A percentile compares a stretch with the other conserved stretches of the same genome.
Conservation (phyloP, 2,888 invertebrate genomes). For the Therioaphis trifolii region DNA sequence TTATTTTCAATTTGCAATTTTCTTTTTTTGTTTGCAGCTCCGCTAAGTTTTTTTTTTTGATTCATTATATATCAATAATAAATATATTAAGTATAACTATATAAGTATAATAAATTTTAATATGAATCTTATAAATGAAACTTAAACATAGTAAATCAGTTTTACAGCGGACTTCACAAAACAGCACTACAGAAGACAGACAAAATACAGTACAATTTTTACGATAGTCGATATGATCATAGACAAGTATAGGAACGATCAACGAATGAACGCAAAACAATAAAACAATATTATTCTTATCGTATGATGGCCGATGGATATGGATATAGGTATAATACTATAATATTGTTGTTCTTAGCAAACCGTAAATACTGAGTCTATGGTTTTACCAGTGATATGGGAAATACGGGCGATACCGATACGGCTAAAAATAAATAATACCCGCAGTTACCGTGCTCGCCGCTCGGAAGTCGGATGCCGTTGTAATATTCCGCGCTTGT, state of each 20-base stretch:
- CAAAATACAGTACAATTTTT: not conserved
- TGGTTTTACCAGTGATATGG: conserved; percentile 4
- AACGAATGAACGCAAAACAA: not conserved
- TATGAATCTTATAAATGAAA: not conserved
- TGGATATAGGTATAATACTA: not conserved
- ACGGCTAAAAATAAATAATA: conserved; percentile 14
- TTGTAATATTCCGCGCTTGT: not conserved
- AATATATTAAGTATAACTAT: conserved; percentile 15
- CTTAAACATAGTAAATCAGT: conserved; percentile 6
- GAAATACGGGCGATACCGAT: conserved; percentile 17
- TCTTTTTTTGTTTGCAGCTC: conserved; percentile 18
- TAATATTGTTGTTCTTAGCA: not conserved
- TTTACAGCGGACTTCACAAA: conserved; percentile 15
- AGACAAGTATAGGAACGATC: not conserved
- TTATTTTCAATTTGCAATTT: conserved; percentile 23
- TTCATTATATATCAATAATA: conserved; percentile 18
- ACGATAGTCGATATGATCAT: conserved; percentile 5
- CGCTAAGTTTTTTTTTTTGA: conserved; percentile 18
- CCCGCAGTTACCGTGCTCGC: conserved; percentile 5
- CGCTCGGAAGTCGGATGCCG: not conserved
- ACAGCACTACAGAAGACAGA: conserved; percentile 14
- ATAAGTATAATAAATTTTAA: conserved; percentile 4
- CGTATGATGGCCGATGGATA: not conserved
- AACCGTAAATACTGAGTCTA: conserved; percentile 6
- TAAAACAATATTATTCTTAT: conserved; percentile 8